Evolutionary conservation across 1,140 invertebrate genomes (phyloP).

Genomic region (Brachionus manjavacas): DNA sequence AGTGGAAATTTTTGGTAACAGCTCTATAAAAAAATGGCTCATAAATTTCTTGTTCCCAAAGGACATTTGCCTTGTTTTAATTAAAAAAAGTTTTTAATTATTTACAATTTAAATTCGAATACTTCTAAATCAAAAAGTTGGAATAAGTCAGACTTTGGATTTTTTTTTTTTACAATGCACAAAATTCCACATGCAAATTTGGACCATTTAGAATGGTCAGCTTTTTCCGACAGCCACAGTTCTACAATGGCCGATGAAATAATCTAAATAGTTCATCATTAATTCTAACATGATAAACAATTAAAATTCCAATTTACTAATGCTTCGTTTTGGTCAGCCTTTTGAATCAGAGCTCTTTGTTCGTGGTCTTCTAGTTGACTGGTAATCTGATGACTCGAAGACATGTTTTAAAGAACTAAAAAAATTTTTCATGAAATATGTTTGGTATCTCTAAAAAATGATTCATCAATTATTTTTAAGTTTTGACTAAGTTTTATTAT

Average conservation of each 20-base stretch:
- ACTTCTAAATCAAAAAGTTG: neutral
- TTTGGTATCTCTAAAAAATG: neutral
- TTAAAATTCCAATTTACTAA: neutral
- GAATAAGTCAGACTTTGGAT: neutral
- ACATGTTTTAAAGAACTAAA: neutral
- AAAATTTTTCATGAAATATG: neutral
- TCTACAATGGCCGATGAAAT: neutral
- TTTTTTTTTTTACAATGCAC: neutral
- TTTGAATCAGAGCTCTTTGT: neutral
- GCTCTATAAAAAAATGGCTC: neutral
- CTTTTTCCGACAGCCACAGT: neutral
- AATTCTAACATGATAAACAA: neutral
- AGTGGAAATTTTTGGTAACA: slow-evolving; percentile 6
- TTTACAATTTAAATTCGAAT: neutral
- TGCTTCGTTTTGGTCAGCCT: neutral
- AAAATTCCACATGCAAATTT: neutral
- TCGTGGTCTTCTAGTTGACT: neutral
- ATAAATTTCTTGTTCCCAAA: slow-evolving; percentile 29
- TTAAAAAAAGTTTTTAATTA: neutral
- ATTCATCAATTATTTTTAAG: neutral
- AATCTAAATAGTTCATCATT: neutral
- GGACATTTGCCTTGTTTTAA: neutral
- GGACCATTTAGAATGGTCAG: neutral
- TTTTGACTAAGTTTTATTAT: neutral
- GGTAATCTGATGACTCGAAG: neutral